These are phyloP conservation scores for Acanthopagrus latus DNA, from an alignment of 2,797 vertebrate genomes.

Conservation along the genomic window DNA sequence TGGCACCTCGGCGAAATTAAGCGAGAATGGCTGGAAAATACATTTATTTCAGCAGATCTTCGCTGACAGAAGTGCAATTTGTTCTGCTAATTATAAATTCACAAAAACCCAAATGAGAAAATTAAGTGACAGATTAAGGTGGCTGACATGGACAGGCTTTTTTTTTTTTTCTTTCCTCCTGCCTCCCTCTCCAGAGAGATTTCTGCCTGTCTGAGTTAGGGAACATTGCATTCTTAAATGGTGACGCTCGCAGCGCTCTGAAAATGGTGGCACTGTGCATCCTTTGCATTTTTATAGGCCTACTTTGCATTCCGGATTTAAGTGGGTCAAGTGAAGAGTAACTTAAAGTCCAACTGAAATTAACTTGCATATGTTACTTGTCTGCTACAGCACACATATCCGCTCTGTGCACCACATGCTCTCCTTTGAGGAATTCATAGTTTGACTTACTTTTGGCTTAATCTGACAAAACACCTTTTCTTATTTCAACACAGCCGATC, in stretches of 20 bases:
- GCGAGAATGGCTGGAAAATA: slow-evolving; percentile 3
- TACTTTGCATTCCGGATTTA: slow-evolving; percentile 74
- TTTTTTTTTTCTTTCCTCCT: background rate
- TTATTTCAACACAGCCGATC: background rate
- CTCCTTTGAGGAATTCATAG: no score
- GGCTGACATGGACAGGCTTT: background rate
- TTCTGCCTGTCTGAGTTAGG: slow-evolving; percentile 45
- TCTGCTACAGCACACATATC: background rate
- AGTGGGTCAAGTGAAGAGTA: slow-evolving; percentile 67
- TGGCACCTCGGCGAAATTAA: slow-evolving; percentile 14
- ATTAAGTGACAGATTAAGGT: slow-evolving; percentile 26
- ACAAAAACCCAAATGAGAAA: slow-evolving; percentile 28
- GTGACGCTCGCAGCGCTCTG: slow-evolving; percentile 60
- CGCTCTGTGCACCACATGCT: background rate
- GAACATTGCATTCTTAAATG: slow-evolving; percentile 69
- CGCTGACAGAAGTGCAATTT: background rate
- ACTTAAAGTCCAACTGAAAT: slow-evolving; percentile 39
- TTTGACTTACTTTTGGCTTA: background rate
- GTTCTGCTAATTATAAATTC: slow-evolving; percentile 15
- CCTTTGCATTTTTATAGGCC: slow-evolving; percentile 77
- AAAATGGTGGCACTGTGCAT: slow-evolving; percentile 72
- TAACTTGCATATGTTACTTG: background rate
- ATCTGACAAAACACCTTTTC: background rate
- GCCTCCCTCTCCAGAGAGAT: slow-evolving; percentile 42
- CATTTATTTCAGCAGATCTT: slow-evolving; percentile 7